A percentile compares a stretch with the other conserved stretches of the same genome.
Evolutionary conservation across 2,797 vertebrate species (phyloP).

Genomic region (Cyclopterus lumpus): DNA sequence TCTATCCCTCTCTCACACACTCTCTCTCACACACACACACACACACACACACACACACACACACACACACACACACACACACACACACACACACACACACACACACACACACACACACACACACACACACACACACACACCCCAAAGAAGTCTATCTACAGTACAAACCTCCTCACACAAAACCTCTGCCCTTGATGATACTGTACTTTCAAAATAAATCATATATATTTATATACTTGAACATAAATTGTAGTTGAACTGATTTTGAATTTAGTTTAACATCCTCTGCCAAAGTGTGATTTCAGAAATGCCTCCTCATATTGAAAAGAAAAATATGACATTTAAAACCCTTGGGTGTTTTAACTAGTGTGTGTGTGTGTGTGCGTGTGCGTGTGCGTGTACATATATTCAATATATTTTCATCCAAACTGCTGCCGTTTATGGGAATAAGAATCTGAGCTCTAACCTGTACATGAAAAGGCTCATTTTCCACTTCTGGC

Average conservation of each 20-base stretch:
- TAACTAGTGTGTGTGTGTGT: not conserved
- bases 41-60: too few relatives aligned
- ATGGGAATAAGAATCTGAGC: not conserved
- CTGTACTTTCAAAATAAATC: constrained; percentile 1
- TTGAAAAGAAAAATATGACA: not conserved
- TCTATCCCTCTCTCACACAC: constrained; percentile 41
- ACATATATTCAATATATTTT: not conserved
- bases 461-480: not conserved
- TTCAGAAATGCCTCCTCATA: not conserved
- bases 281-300: not conserved
- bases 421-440: not conserved
- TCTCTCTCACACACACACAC: constrained; percentile 19
- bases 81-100: too few relatives aligned
- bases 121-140: too few relatives aligned
- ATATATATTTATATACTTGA: constrained; percentile 2
- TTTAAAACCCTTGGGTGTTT: not conserved
- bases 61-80: too few relatives aligned
- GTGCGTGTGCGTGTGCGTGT: too few relatives aligned
- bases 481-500: not conserved
- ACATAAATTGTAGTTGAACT: constrained; percentile 1
- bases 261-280: not conserved
- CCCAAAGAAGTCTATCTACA: constrained; percentile 37
- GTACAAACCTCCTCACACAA: constrained; percentile 46
- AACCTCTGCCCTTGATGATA: constrained; percentile 49
- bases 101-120: too few relatives aligned